These are phyloP conservation scores for Dryadula phaetusa DNA, from an alignment of 2,888 invertebrate species.

Conservation along the genomic window DNA sequence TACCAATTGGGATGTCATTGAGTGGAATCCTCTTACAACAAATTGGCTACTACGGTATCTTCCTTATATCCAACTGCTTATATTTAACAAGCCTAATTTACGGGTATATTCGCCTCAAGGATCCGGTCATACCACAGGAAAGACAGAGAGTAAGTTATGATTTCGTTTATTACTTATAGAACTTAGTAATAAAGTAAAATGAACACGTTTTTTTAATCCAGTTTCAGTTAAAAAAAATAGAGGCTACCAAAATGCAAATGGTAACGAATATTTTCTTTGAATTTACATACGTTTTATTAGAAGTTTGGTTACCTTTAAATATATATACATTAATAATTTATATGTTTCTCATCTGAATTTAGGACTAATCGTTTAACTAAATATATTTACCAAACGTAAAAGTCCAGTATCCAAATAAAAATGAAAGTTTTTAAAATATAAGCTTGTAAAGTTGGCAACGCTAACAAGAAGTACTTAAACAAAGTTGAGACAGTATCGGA, in stretches of 20 bases:
- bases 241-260: too few relatives aligned
- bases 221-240: neutral
- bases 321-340: neutral
- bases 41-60: conserved; percentile 81
- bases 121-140: conserved; percentile 69
- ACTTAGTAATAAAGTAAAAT: neutral
- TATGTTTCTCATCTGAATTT: neutral
- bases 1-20: conserved; percentile 83
- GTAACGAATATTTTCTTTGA: too few relatives aligned
- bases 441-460: conserved; percentile 24
- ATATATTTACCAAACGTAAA: neutral
- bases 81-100: conserved; percentile 82
- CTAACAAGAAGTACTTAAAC: conserved; percentile 26
- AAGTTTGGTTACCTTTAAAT: too few relatives aligned
- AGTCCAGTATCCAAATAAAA: conserved; percentile 14
- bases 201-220: too few relatives aligned
- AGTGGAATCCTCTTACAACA: conserved; percentile 82
- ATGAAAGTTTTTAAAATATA: conserved; percentile 25
- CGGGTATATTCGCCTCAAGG: conserved; percentile 76
- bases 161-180: neutral
- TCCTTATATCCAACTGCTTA: conserved; percentile 77
- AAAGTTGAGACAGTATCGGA: conserved; percentile 35
- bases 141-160: conserved; percentile 72
- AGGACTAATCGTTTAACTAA: neutral
- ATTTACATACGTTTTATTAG: too few relatives aligned